These are phyloP conservation scores for Enteromius paludinosus DNA, from an alignment of 2,797 vertebrate species.

Conservation along the genomic window DNA sequence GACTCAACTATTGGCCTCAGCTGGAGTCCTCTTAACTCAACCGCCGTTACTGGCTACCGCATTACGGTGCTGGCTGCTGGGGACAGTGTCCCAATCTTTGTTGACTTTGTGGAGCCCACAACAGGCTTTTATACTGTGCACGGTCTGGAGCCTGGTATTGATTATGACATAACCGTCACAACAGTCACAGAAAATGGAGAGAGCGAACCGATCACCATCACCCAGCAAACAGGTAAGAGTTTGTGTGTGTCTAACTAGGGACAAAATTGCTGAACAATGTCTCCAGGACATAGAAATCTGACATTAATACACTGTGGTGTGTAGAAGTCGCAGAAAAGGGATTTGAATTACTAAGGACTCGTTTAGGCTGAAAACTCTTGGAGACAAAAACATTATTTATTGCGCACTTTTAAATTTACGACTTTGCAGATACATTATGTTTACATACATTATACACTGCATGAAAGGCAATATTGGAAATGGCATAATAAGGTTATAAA, in stretches of 20 bases:
- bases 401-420: too few relatives aligned
- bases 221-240: conserved; percentile 90
- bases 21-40: conserved; percentile 93
- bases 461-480: too few relatives aligned
- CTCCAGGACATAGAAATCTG: background rate
- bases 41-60: conserved; percentile 92
- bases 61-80: conserved; percentile 94
- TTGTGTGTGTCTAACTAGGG: background rate
- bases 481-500: background rate
- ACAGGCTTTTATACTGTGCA: conserved; percentile 91
- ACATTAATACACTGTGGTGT: background rate
- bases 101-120: conserved; percentile 89
- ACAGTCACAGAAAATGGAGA: conserved; percentile 94
- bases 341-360: too few relatives aligned
- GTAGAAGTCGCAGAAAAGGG: too few relatives aligned
- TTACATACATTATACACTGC: too few relatives aligned
- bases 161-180: conserved; percentile 95
- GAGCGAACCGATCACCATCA: conserved; percentile 90
- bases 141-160: conserved; percentile 95
- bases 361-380: too few relatives aligned
- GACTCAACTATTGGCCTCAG: conserved; percentile 94
- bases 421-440: too few relatives aligned
- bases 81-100: conserved; percentile 93
- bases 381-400: too few relatives aligned
- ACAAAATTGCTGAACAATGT: background rate